Conservation (phyloP, 2,113 vertebrate genomes). For the Dicaeum eximium region DNA sequence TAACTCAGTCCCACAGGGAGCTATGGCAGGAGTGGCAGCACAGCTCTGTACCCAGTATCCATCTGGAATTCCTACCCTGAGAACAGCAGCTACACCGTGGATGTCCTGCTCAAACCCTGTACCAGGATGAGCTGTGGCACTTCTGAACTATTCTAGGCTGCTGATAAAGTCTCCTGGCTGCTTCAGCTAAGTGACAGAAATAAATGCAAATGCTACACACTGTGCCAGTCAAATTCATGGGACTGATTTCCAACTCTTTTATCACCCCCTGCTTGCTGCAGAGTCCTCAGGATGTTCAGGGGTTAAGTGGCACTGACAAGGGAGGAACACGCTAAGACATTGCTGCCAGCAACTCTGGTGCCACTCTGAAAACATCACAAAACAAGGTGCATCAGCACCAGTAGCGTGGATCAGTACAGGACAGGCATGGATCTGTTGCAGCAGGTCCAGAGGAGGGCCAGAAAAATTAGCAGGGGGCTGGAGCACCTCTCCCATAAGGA, state of each 20-base stretch:
- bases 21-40: neutral
- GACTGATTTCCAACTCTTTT: neutral
- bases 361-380: neutral
- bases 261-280: neutral
- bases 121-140: neutral
- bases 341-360: neutral
- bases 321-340: neutral
- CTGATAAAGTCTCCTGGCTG: neutral
- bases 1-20: neutral
- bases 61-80: neutral
- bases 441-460: neutral
- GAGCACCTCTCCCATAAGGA: neutral
- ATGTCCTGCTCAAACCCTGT: neutral
- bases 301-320: neutral
- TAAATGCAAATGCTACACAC: neutral
- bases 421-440: neutral
- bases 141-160: neutral
- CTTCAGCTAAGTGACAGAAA: neutral
- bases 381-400: neutral
- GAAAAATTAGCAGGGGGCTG: neutral
- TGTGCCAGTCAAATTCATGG: neutral
- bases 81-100: neutral
- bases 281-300: neutral
- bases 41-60: accelerated
- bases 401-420: neutral